These are phyloP conservation scores for Pyrochroa serraticornis DNA, from an alignment of 2,888 invertebrate genomes.

Conservation along the genomic window DNA sequence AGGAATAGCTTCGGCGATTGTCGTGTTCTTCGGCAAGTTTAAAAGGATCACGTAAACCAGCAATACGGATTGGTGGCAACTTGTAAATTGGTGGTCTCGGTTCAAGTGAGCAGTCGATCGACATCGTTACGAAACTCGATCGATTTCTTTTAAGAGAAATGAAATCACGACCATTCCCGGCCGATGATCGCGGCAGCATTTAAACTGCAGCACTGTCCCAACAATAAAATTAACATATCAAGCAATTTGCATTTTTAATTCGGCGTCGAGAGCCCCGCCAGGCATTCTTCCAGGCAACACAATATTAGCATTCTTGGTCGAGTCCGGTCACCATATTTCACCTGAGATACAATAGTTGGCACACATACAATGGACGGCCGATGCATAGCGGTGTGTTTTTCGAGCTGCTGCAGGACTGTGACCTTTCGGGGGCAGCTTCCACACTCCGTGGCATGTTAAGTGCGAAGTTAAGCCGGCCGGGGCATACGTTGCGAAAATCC, in stretches of 20 bases:
- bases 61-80: no score
- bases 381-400: conserved; percentile 40
- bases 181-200: no score
- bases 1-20: no score
- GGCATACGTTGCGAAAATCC: conserved; percentile 38
- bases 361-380: conserved; percentile 42
- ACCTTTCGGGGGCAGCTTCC: conserved; percentile 40
- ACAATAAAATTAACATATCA: conserved; percentile 42
- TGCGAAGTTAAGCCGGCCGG: conserved; percentile 40
- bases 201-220: background rate
- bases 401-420: conserved; percentile 32
- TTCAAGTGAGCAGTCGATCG: no score
- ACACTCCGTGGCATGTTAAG: conserved; percentile 45
- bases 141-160: no score
- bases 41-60: no score
- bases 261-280: conserved; percentile 24
- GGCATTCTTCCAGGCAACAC: conserved; percentile 36
- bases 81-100: no score
- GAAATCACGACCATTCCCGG: no score
- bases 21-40: no score
- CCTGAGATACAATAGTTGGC: conserved; percentile 43
- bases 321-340: conserved; percentile 42
- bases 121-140: no score
- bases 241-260: conserved; percentile 42
- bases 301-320: conserved; percentile 45